Evolutionary conservation across 1,140 invertebrate species (phyloP), one percentile per base, ranked within the genome.

Genomic region (Eriocheir sinensis): DNA sequence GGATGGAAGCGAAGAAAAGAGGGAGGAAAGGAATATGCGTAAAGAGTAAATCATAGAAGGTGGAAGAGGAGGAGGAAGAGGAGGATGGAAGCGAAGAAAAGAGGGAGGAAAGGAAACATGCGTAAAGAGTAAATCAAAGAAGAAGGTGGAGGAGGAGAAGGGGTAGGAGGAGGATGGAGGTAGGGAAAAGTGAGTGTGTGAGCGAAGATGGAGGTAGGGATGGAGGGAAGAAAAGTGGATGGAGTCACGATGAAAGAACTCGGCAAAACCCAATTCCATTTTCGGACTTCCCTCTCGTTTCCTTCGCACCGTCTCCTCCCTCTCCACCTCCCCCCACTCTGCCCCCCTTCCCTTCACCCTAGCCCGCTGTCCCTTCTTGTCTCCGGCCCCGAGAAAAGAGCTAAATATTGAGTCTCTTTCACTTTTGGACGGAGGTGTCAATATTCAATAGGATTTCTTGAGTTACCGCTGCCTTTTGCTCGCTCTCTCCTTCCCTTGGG

Each of bases 401-500:
- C 60, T 72, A 72, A 72, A 72, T 72, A 72, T 72, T 72, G 60
- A 72, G 60, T 72, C 60, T 72, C 60, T 72, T 72, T 72, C 60
- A 72, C 60, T 72, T 72, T 72, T n/a, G 60, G 60, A 72, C 60
- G 60, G 60, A 72, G 60, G 60, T 72, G 60, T 72, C 60, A 72
- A 72, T 72, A 72, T 72, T 72, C 60, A 72, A 72, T 72, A n/a
- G 60, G 60, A 72, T 72, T 72, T 72, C 60, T 72, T 72, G 60
- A 72, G 60, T 72, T 72, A 72, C 60, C 60, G 60, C 60, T 72
- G 60, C 60, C 60, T 72, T 72, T 72, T 72, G 60, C 60, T 72
- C 60, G 12, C 27, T 27, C 60, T n/a, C 60, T 72, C 60, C 60
- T 72, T 8, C 60, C n/a, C 60, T 72, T 72, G 12, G 60, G 60